These are phyloP conservation scores for Eulemur coronatus DNA, from an alignment of 2,797 vertebrate genomes.

Conservation along the genomic window DNA sequence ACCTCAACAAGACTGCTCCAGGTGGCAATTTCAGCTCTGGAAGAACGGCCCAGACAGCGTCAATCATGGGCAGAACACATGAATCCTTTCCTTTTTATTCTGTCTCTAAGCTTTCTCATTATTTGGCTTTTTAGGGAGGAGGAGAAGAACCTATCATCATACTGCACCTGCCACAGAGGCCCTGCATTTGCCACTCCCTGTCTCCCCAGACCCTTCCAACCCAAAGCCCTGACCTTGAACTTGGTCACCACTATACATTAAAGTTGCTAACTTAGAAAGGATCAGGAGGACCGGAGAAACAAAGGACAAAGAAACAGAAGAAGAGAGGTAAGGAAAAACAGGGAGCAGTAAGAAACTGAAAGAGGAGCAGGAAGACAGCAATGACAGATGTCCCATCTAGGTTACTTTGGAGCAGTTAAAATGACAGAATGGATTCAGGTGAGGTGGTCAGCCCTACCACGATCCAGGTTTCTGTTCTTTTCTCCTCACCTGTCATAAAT, in stretches of 20 bases:
- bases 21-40: not conserved
- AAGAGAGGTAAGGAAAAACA: not conserved
- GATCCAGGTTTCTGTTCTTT: not conserved
- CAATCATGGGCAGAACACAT: not conserved
- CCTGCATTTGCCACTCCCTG: too few species aligned
- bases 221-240: not conserved
- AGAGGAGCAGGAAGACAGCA: not conserved
- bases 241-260: not conserved
- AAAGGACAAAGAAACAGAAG: not conserved
- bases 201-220: not conserved
- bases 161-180: not conserved
- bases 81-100: not conserved
- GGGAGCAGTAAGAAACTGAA: not conserved
- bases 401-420: not conserved
- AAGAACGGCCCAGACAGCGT: not conserved
- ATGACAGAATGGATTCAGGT: not conserved
- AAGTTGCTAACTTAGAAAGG: not conserved
- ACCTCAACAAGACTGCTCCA: not conserved
- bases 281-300: not conserved
- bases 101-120: not conserved
- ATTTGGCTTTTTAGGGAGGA: not conserved
- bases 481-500: not conserved
- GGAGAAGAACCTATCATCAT: not conserved
- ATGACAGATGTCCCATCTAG: accelerated
- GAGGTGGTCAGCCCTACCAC: not conserved